Evolutionary conservation across 2,888 invertebrate species (phyloP).

Genomic region (Girardia tigrina): DNA sequence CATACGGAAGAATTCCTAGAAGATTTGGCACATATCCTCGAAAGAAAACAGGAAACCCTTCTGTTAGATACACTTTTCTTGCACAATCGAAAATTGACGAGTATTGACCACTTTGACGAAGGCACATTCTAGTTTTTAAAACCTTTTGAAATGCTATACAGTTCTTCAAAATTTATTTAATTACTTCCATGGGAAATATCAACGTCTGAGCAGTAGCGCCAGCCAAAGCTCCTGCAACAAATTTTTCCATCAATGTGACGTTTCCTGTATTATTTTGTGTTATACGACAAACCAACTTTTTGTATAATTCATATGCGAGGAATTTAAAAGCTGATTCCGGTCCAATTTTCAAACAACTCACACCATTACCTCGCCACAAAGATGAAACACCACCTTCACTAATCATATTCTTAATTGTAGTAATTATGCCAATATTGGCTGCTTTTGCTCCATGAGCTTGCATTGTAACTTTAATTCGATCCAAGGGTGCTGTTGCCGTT

Average conservation of each 20-base stretch:
- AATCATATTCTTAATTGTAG: constrained; percentile 67
- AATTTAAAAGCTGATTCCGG: constrained; percentile 97
- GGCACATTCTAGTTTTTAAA: constrained; percentile 78
- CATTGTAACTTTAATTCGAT: constrained; percentile 70
- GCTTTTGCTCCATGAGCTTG: constrained; percentile 25
- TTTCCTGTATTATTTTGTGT: constrained; percentile 30
- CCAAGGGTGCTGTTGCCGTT: constrained; percentile 88
- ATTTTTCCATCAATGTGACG: constrained; percentile 64
- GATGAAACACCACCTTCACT: constrained; percentile 77
- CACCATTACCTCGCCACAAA: constrained; percentile 92
- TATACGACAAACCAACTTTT: constrained; percentile 32
- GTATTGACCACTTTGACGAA: constrained; percentile 70
- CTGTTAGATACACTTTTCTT: constrained; percentile 66
- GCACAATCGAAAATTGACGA: constrained; percentile 63
- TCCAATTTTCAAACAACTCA: constrained; percentile 93
- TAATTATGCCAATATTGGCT: constrained; percentile 42
- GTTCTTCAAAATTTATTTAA: neutral
- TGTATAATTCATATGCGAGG: constrained; percentile 78
- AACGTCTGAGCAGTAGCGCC: constrained; percentile 81
- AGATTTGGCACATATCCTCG: constrained; percentile 90
- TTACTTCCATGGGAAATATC: constrained; percentile 83
- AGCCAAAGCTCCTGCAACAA: constrained; percentile 77
- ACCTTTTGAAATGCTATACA: constrained; percentile 53
- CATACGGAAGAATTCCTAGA: constrained; percentile 80
- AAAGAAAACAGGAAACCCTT: constrained; percentile 75